Evolutionary conservation across 2,888 invertebrate genomes (phyloP).

Genomic region (Polydrusus cervinus): DNA sequence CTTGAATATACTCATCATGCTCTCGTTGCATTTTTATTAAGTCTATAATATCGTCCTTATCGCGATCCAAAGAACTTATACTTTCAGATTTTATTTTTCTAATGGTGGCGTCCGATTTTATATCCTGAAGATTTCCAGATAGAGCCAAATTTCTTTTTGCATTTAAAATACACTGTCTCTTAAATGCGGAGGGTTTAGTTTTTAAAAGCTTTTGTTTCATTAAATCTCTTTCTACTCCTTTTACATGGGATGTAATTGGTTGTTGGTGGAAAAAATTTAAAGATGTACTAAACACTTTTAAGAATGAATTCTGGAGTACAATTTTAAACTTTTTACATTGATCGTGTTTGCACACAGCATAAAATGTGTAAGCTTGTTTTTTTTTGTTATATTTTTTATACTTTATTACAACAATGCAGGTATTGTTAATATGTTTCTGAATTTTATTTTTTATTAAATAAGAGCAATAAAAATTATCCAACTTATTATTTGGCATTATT

Average conservation of each 20-base stretch:
- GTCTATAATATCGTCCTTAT: constrained; percentile 41
- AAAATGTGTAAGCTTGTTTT: constrained; percentile 22
- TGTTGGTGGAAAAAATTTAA: constrained; percentile 26
- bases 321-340: constrained; percentile 36
- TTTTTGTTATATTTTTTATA: constrained; percentile 11
- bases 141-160: constrained; percentile 14
- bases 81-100: constrained; percentile 48
- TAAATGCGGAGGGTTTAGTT: constrained; percentile 3
- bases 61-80: constrained; percentile 28
- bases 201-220: constrained; percentile 11
- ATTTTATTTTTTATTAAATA: constrained; percentile 16
- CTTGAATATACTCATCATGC: constrained; percentile 45
- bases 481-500: neutral
- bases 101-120: constrained; percentile 41
- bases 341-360: constrained; percentile 32
- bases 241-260: constrained; percentile 25
- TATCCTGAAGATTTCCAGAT: constrained; percentile 35
- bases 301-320: neutral
- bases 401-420: constrained; percentile 9
- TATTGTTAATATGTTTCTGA: constrained; percentile 11
- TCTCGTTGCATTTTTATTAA: constrained; percentile 39
- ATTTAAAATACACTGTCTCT: constrained; percentile 21
- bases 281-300: constrained; percentile 19
- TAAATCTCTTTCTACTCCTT: constrained; percentile 19
- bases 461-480: neutral